Evolutionary conservation across 2,113 vertebrate species (phyloP).

Genomic region (Cottus gobio): DNA sequence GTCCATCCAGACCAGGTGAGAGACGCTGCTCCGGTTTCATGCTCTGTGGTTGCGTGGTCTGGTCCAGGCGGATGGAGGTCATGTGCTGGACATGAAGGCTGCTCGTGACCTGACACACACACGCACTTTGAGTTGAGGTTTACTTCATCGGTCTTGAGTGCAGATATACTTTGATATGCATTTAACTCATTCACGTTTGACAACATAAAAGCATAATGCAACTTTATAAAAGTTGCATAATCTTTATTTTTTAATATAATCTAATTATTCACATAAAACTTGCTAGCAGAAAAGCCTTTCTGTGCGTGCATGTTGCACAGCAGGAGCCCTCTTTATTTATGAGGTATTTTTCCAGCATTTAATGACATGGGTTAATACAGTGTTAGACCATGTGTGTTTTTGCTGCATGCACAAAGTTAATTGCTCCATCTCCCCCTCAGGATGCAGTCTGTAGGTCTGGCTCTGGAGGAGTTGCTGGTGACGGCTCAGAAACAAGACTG

Average conservation of each 20-base stretch:
- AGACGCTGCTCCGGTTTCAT: neutral
- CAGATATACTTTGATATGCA: neutral
- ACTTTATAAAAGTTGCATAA: neutral
- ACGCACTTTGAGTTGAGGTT: neutral
- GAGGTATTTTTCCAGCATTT: neutral
- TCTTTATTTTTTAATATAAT: neutral
- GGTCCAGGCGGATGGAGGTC: constrained; percentile 20
- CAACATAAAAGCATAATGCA: neutral
- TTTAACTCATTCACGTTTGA: neutral
- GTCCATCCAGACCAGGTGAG: constrained; percentile 69
- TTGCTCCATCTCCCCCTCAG: constrained; percentile 38
- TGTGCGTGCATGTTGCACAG: constrained; percentile 28
- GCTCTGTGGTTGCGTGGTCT: neutral
- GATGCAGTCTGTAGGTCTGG: constrained; percentile 68
- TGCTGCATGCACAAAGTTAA: neutral
- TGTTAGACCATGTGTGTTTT: neutral
- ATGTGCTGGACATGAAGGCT: constrained; percentile 30
- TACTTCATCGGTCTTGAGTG: neutral
- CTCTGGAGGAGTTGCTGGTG: constrained; percentile 76
- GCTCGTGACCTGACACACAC: constrained; percentile 40
- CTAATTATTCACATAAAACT: neutral
- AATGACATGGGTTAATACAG: neutral
- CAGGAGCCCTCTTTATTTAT: neutral
- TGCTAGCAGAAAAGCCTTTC: neutral
- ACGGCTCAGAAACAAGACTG: constrained; percentile 75